Evolutionary conservation across 2,888 invertebrate genomes (phyloP).

Genomic region (Dryadula phaetusa): DNA sequence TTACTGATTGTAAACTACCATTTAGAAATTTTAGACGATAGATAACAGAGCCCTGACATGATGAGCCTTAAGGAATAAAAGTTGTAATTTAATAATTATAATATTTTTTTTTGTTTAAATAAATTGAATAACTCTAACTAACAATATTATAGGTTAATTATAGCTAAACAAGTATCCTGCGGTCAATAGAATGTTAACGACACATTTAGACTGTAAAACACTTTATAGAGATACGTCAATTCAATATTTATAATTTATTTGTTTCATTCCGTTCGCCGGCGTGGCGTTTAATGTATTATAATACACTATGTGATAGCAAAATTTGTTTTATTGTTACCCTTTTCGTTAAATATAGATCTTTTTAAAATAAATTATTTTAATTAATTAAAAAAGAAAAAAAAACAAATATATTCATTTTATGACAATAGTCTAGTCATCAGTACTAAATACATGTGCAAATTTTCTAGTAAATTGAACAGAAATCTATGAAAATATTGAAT

Average conservation of each 20-base stretch:
- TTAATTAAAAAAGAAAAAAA: too few species aligned
- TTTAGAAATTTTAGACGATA: background rate
- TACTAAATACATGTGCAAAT: too few species aligned
- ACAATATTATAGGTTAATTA: background rate
- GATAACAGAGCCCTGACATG: background rate
- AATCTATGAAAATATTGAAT: too few species aligned
- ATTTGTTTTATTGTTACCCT: conserved; percentile 19
- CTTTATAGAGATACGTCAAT: conserved; percentile 15
- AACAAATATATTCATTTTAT: too few species aligned
- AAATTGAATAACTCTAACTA: background rate
- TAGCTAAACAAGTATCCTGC: background rate
- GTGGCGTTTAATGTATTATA: conserved; percentile 49
- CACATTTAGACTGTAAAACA: background rate
- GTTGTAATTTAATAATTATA: background rate
- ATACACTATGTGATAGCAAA: conserved; percentile 58
- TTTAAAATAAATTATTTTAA: background rate
- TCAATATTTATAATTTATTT: conserved; percentile 43
- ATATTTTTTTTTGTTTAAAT: background rate
- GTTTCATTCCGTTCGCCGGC: conserved; percentile 72
- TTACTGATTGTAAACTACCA: background rate
- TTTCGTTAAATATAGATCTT: background rate
- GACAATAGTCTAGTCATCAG: too few species aligned
- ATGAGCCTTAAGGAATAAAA: background rate
- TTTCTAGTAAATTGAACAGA: too few species aligned
- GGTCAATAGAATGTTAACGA: background rate